Evolutionary conservation across 1,140 invertebrate species (phyloP), one percentile per base, ranked within the genome.

Genomic region (Drosophila orosa): DNA sequence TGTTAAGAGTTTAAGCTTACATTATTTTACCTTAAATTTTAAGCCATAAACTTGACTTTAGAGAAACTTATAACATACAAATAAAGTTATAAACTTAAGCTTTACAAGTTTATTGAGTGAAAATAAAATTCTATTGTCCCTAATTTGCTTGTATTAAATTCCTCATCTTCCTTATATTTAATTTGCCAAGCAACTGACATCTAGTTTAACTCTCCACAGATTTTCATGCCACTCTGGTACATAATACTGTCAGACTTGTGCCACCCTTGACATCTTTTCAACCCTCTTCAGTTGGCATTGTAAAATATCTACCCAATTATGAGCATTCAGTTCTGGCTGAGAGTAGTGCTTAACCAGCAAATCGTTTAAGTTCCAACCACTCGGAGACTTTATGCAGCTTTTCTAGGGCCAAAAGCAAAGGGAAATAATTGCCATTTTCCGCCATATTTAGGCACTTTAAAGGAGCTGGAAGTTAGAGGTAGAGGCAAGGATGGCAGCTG

Each of bases 381-480:
- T 40, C 27, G 1, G 0, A 17, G 27, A 19, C 42, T 67, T 17
- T 35, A 54, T 54, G 31, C 31, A 10, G 50, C 50, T 35, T 35
- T 54, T n/a, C 31, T 35, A 15, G 50, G 50, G 31, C 13, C 17
- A 25, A 33, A 35, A 24, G 37, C n/a, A 27, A 13, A 12, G 29
- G 31, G 10, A 63, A 60, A 69, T 76, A 61, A 80, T 80, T 80
- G 50, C 25, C 56, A 42, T 61, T 68, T 69, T 66, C 81, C 59
- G 58, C 44, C 42, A 25, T 66, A 52, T 65, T 68, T 65, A 31
- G 52, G 39, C 54, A 61, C 35, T 63, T 42, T 29, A 45, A 54
- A 29, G 50, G 45, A 35, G 37, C 55, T 22, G 50, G 55, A 45
- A 33, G 40, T 19, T 13, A n/a, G 63, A 24, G 27, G 48, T 13